Base-by-base conservation (phyloP, 1,140 invertebrate species). In the Drosophila asahinai region DNA sequence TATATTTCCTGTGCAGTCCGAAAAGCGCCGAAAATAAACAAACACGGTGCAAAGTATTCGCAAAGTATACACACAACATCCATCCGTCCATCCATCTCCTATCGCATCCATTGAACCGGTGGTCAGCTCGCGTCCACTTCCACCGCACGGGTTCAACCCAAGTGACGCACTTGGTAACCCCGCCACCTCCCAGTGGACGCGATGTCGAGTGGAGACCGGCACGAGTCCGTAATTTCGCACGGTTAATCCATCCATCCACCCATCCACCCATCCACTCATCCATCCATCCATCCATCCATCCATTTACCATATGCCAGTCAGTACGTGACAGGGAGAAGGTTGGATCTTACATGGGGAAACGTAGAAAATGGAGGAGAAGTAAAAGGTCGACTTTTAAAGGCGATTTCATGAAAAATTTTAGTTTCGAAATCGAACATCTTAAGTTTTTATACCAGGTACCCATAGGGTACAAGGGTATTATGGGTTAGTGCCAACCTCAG, bases 191-290 rank as follows among this genome's bases (percentile, higher is more conserved):
- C 36, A 33, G 48, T 17, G 38, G 22, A 33, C 11, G 30, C 48
- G 27, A 49, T 51, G 30, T 63, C 54, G 42, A 70, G 40, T 43
- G 36, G 62, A 65, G 43, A 51, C 74, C 73, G 76, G 77, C 77
- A 79, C 77, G 77, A 79, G 77, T 79, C 58, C 63, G 77, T 79
- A 64, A 79, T 79, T 79, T 79, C 51, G 49, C 68, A 80, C 67
- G 72, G 42, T 51, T 80, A 49, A 55, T 17, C 9, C 36, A 40
- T 25, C 30, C 54, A 27, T n/a, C 36, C 27, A 65, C 12, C 63
- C 25, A 30, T 11, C 65, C 38, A 33, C 11, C 25, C 15, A 70
- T 25, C 48, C 48, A 52, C 12, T 48, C 62, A 55, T 22, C 27
- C 19, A 40, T 17, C 40, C 40, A 47, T 36, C 52, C 38, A 33